Evolutionary conservation across 2,888 invertebrate species (phyloP), one percentile per base, ranked within the genome.

Genomic region (Hyposoter didymator): DNA sequence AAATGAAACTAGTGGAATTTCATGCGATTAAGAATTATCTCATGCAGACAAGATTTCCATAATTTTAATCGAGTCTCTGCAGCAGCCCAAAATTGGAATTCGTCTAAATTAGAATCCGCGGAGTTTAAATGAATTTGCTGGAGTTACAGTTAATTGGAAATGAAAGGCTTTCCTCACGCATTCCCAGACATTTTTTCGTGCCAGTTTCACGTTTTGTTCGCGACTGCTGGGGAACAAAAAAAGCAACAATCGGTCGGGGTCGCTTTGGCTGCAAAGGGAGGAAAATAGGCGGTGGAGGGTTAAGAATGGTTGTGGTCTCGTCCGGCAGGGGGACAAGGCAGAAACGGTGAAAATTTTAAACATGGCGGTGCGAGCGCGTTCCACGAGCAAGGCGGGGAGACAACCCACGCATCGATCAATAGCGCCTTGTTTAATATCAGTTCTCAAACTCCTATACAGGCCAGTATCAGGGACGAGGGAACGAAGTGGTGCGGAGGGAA

Each of bases 361-460:
- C 93, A 93, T 93, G 94, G 94, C 93, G 93, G 93, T 92, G 91
- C 89, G 87, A 89, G 86, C 87, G 89, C 90, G 91, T 88, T 87
- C 88, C 87, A 82, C 84, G 85, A 88, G 78, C 84, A 86, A 64
- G 80, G 66, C 73, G 43, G 73, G 52, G 62, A 59, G 55, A 86
- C 87, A 88, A 88, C 87, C 88, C 88, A 82, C 80, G 90, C 88
- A 90, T 90, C 93, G 94, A 94, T 94, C 94, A 94, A 94, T 94
- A 94, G 92, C 91, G 90, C 91, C 92, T 93, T 92, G 94, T 93
- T 93, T 93, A 92, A 93, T 93, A 92, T 93, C 91, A 93, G 91
- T 93, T 93, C 93, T 91, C 91, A 90, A 93, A 93, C 92, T 92
- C 91, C 72, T 87, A 89, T 89, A 89, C 90, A 90, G 64, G 90